A percentile compares a stretch with the other conserved stretches of the same genome.
Evolutionary conservation across 2,888 invertebrate species (phyloP).

Genomic region (Lepetodrilus schrolli): DNA sequence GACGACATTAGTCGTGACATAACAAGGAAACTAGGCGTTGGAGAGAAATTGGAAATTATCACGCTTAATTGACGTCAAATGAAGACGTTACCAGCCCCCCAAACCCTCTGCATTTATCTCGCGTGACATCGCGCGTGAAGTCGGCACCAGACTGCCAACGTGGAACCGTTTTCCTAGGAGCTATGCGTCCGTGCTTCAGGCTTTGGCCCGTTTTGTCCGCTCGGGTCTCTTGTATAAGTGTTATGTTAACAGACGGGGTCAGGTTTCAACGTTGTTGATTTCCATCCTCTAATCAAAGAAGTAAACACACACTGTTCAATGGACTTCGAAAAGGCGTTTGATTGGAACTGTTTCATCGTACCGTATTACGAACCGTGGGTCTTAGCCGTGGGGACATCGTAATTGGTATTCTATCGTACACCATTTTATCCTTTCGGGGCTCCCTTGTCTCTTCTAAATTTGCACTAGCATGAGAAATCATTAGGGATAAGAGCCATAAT

Average conservation of each 20-base stretch:
- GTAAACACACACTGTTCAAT: background rate
- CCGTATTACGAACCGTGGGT: slow-evolving; percentile 4
- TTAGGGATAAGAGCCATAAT: slow-evolving; percentile 17
- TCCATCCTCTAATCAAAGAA: background rate
- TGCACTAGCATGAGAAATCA: background rate
- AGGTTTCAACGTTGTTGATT: background rate
- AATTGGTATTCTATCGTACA: slow-evolving; percentile 19
- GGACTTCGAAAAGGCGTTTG: background rate
- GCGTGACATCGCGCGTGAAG: background rate
- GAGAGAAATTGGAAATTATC: slow-evolving; percentile 25
- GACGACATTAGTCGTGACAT: slow-evolving; percentile 16
- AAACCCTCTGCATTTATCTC: background rate
- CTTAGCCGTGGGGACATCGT: slow-evolving; percentile 5
- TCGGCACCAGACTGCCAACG: too few species aligned
- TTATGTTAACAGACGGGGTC: background rate
- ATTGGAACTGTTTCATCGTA: background rate
- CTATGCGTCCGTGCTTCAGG: background rate
- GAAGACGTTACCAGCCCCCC: background rate
- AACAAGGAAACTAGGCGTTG: slow-evolving; percentile 16
- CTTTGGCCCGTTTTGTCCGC: background rate
- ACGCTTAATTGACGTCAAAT: slow-evolving; percentile 20
- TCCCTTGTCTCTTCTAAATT: background rate
- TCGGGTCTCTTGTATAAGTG: background rate
- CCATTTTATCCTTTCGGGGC: slow-evolving; percentile 2
- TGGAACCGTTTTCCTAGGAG: too few species aligned